Base-by-base conservation (phyloP, 1,140 invertebrate species). In the Prorops nasuta region DNA sequence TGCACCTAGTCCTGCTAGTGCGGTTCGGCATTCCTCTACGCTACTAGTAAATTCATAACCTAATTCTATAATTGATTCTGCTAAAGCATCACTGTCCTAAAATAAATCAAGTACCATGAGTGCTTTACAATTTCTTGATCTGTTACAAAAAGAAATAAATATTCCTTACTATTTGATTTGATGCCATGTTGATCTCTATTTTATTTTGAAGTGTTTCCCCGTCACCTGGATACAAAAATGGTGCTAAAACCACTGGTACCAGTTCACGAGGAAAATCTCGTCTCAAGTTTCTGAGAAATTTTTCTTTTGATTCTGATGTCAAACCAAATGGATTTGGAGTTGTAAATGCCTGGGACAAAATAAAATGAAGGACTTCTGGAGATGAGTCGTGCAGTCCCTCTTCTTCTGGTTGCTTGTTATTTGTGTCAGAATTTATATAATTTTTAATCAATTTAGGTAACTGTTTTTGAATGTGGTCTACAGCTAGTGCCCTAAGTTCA, bases 351-450 rank as follows among this genome's bases (percentile, higher is more conserved):
- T 82, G 79, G 55, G 77, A 86, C 18, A 92, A 79, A 54, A 96
- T 86, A 42, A 91, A 81, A 77, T 96, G 91, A 64, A 95, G 79
- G 51, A 94, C 83, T 81, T 95, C 91, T 56, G 91, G 88, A 49
- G 88, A 88, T 56, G 89, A 88, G 76, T 95, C 91, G 79, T 91
- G 88, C 56, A 95, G 81, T 46, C 91, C 90, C 73, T 90, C 89
- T 73, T 90, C 89, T 65, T 86, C 84, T 63, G 83, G 82, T 57
- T 82, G 79, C 46, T 82, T 82, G 49, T 82, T 84, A 57, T 82
- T 84, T 63, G 49, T 74, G 78, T 86, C 85, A 53, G 87, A 85
- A 66, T 94, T 90, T 49, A 90, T 82, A 70, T 92, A 93, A 53
- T 87, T 87, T 67, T 88, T 84, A 28, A 96, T 85, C 39, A 96